These are phyloP conservation scores for Pycnomerus fuliginosus DNA, from an alignment of 2,888 invertebrate genomes.

Conservation along the genomic window DNA sequence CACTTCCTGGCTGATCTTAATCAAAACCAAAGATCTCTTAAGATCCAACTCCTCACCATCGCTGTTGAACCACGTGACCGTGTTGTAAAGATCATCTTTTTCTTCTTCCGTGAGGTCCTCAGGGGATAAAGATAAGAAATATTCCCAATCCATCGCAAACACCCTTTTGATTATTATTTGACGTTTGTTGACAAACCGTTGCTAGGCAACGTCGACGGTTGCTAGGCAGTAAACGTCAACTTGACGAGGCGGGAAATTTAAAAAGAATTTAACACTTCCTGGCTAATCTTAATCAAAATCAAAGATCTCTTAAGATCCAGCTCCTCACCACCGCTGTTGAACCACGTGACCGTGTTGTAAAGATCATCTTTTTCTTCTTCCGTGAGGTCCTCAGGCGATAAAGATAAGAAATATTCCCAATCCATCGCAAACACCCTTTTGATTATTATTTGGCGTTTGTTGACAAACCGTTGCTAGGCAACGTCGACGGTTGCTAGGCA, in stretches of 20 bases:
- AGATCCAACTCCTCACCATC: slow-evolving; percentile 60
- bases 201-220: no score
- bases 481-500: no score
- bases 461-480: no score
- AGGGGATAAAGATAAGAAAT: slow-evolving; percentile 58
- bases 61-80: slow-evolving; percentile 62
- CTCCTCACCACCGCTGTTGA: slow-evolving; percentile 61
- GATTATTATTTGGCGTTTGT: no score
- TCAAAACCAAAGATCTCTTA: slow-evolving; percentile 58
- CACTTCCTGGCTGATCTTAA: slow-evolving; percentile 65
- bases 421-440: no score
- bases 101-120: slow-evolving; percentile 60
- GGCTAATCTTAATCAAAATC: slow-evolving; percentile 60
- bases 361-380: slow-evolving; percentile 65
- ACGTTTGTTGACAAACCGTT: no score
- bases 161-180: no score
- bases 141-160: slow-evolving; percentile 61
- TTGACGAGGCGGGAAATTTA: no score
- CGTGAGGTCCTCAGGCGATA: slow-evolving; percentile 58
- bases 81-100: slow-evolving; percentile 65
- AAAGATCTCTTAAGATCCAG: slow-evolving; percentile 59
- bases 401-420: slow-evolving; percentile 60
- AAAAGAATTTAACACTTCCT: slow-evolving; percentile 69
- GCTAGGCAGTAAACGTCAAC: no score
- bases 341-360: slow-evolving; percentile 62